Evolutionary conservation across 2,888 invertebrate genomes (phyloP), one percentile per base, ranked within the genome.

Genomic region (Eucriotettix oculatus): DNA sequence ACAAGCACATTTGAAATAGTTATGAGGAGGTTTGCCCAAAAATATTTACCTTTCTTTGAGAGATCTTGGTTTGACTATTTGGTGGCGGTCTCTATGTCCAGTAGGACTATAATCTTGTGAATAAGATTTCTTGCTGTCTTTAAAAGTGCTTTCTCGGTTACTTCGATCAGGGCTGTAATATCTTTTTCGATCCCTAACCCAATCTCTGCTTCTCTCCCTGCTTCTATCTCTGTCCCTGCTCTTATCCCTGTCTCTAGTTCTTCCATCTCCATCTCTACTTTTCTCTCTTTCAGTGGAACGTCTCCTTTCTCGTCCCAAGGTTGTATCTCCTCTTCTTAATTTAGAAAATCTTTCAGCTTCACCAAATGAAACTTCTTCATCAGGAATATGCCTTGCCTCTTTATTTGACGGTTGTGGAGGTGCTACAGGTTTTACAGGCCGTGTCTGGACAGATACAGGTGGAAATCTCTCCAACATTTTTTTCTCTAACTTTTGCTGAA

Each of bases 401-500:
- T 64, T 59, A 1, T 16, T 57, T 68, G 67, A 57, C 64, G 66
- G 29, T 68, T 68, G 60, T 69, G 53, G 66, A 68, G 68, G 66
- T 58, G 61, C 66, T 48, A 54, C 55, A 55, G 61, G 52, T 61
- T 56, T 62, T 42, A 55, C 52, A 52, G 64, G 64, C 40, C 65
- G 58, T 52, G 69, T 55, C 10, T 73, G 69, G 59, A 71, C 70
- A 52, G 71, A 68, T 63, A 74, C 75, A 67, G 81, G 76, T 65
- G 84, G 77, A 75, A 80, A 80, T 69, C 81, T 75, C 70, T 84
- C 78, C 12, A 73, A 71, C 64, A 86, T 72, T 75, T 83, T 86
- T 68, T 84, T 84, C 69, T 94, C 93, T 65, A 95, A 84, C 72
- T 87, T 88, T 73, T 95, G 95, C 76, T 91, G 52, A 52, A 58